Percentiles rank a stretch among this genome's conserved stretches.
Conservation (phyloP, 2,797 vertebrate species). For the Tragopan temminckii region DNA sequence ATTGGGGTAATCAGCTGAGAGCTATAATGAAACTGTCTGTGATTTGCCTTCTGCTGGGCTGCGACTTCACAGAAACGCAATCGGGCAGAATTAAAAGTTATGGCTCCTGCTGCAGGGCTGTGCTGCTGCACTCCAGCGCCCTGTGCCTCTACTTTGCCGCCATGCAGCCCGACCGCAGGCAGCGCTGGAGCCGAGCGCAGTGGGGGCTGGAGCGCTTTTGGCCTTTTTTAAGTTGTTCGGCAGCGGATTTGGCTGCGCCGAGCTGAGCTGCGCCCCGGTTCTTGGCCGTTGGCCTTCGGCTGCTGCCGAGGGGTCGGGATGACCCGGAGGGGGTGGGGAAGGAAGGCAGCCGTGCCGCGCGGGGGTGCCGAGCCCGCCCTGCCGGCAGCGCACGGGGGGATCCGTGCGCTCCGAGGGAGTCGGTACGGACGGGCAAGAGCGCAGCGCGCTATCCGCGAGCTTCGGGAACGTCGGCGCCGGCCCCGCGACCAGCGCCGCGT, state of each 20-base stretch:
- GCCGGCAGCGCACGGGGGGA: too few relatives aligned
- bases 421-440: too few relatives aligned
- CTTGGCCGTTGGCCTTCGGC: too few relatives aligned
- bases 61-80: conserved; percentile 40
- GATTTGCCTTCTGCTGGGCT: conserved; percentile 57
- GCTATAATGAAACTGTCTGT: conserved; percentile 51
- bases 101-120: not conserved
- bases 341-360: not conserved
- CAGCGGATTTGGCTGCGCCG: not conserved
- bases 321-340: not conserved
- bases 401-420: not conserved
- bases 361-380: not conserved
- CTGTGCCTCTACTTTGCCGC: not conserved
- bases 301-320: too few relatives aligned
- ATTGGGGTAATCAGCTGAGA: conserved; percentile 62
- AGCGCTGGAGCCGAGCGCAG: not conserved
- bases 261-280: not conserved
- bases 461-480: too few relatives aligned
- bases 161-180: not conserved
- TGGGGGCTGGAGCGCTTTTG: not conserved
- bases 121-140: not conserved
- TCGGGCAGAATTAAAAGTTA: conserved; percentile 22
- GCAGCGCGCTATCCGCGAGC: too few relatives aligned
- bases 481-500: too few relatives aligned
- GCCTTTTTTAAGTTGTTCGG: not conserved